A percentile compares a stretch with the other conserved stretches of the same genome.
phyloP scores from a whole-genome alignment of 2,888 invertebrate species.

The Acronicta aceris region DNA sequence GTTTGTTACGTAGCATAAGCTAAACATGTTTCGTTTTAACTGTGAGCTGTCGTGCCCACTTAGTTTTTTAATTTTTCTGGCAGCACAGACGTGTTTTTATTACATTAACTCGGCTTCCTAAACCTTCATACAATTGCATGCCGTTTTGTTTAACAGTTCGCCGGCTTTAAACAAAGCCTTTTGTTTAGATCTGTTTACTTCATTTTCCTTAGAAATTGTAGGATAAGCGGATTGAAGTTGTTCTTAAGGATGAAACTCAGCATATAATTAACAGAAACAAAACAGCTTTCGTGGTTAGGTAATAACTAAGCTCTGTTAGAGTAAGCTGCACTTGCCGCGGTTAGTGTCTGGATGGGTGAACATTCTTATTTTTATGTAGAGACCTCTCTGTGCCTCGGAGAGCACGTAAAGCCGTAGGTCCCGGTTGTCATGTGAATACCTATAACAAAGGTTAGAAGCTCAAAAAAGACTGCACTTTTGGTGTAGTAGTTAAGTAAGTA shows the following conservation, averaged over 20 bases:
- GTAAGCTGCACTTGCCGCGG: no score
- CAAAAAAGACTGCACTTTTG: no score
- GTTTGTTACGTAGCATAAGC: constrained; percentile 16
- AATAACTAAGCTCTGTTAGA: no score
- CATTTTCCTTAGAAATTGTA: neutral
- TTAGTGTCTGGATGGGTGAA: no score
- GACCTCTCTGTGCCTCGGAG: no score
- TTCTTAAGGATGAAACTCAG: neutral
- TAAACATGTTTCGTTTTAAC: constrained; percentile 26
- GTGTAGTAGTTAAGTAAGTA: no score
- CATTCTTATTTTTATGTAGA: no score
- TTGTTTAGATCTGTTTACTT: neutral
- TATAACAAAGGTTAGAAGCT: no score
- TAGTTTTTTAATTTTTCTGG: constrained; percentile 22
- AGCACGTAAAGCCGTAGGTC: no score
- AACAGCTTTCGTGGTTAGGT: neutral
- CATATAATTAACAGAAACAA: neutral
- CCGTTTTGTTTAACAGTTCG: constrained; percentile 5
- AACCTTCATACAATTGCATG: constrained; percentile 13
- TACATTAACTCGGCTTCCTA: constrained; percentile 10
- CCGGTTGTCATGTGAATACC: no score
- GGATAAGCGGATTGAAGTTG: neutral
- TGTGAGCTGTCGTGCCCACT: constrained; percentile 9
- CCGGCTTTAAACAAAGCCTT: constrained; percentile 7
- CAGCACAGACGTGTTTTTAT: constrained; percentile 21